phyloP scores from a whole-genome alignment of 2,113 vertebrate species.

The Dromiciops gliroides region DNA sequence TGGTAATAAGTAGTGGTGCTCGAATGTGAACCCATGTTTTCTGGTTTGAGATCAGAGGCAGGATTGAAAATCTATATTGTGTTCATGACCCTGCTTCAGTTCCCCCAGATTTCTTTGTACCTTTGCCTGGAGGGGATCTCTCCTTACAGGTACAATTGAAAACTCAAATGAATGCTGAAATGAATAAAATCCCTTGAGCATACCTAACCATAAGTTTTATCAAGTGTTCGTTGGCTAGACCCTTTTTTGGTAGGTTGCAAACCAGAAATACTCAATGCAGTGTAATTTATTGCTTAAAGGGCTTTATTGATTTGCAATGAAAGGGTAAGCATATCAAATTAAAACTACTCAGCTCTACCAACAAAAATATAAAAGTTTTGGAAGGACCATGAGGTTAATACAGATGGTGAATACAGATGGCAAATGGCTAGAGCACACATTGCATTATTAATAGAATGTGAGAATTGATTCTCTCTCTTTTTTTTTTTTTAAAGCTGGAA shows the following conservation, averaged over 20 bases:
- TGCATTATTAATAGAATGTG: neutral
- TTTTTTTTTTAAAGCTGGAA: neutral
- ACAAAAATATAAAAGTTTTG: neutral
- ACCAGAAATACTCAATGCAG: neutral
- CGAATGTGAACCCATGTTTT: neutral
- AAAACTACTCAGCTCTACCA: neutral
- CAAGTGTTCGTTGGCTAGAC: neutral
- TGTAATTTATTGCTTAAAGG: conserved; percentile 26
- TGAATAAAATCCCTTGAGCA: neutral
- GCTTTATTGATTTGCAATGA: conserved; percentile 46
- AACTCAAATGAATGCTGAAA: neutral
- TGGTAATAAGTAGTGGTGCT: neutral
- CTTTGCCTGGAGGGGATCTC: neutral
- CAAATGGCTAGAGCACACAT: neutral
- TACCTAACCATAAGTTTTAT: neutral
- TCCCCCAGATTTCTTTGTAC: neutral
- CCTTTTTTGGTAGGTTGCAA: neutral
- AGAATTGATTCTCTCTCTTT: neutral
- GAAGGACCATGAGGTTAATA: neutral
- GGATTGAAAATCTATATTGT: neutral
- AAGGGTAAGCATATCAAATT: conserved; percentile 45
- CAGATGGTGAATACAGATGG: neutral
- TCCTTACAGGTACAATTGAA: neutral
- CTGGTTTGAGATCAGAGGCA: neutral
- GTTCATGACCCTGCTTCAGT: neutral